Percentiles rank a stretch among this genome's conserved stretches.
Evolutionary conservation across 2,888 invertebrate species (phyloP).

Genomic region (Apodemia zela): DNA sequence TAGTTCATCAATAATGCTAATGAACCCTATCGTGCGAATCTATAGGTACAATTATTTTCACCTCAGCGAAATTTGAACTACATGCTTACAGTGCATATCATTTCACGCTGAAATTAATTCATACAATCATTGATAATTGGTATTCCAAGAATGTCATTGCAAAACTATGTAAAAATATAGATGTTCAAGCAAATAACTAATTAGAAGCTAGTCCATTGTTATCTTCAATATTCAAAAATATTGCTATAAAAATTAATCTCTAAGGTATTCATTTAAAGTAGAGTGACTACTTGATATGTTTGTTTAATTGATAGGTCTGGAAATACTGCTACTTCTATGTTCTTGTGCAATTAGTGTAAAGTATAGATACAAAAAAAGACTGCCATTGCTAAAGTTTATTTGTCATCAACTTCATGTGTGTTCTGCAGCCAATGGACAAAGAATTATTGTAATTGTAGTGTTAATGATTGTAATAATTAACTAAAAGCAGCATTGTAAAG

Average conservation of each 20-base stretch:
- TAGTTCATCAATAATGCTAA: neutral
- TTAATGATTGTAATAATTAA: too few relatives aligned
- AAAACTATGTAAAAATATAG: neutral
- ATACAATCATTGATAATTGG: neutral
- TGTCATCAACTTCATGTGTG: too few relatives aligned
- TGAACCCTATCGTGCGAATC: constrained; percentile 14
- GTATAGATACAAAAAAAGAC: too few relatives aligned
- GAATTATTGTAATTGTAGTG: too few relatives aligned
- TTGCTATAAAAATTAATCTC: too few relatives aligned
- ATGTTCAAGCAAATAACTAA: neutral
- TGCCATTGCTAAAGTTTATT: too few relatives aligned
- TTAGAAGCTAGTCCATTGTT: neutral
- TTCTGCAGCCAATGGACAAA: too few relatives aligned
- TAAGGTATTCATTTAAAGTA: neutral
- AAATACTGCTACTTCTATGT: too few relatives aligned
- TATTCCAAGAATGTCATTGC: neutral
- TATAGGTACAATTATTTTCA: constrained; percentile 21
- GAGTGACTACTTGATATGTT: neutral
- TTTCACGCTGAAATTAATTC: neutral
- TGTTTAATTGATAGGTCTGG: too few relatives aligned
- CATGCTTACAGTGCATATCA: constrained; percentile 37
- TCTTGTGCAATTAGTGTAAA: too few relatives aligned
- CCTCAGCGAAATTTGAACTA: constrained; percentile 39
- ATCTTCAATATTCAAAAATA: neutral
- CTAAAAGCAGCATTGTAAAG: too few relatives aligned